phyloP scores from a whole-genome alignment of 1,140 invertebrate genomes.

The Cotesia glomerata region DNA sequence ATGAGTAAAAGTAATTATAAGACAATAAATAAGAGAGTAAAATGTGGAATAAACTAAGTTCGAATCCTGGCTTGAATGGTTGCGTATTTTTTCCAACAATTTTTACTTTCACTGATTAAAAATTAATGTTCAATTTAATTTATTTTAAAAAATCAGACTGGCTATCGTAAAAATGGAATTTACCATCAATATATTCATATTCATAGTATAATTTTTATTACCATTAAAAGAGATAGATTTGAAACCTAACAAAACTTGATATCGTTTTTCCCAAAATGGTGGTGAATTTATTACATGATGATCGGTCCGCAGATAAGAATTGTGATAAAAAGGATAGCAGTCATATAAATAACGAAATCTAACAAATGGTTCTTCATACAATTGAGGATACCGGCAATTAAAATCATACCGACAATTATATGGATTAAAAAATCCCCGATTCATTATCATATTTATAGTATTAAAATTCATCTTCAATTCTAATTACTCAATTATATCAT shows the following conservation, averaged over 20 bases:
- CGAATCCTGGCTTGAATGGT: no score
- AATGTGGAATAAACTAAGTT: no score
- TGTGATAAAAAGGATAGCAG: slow-evolving; percentile 28
- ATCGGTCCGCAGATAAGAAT: slow-evolving; percentile 21
- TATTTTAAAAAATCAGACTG: no score
- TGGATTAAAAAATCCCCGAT: background rate
- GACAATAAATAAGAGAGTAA: no score
- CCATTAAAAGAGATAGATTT: slow-evolving; percentile 14
- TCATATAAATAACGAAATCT: slow-evolving; percentile 22
- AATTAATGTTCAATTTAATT: no score
- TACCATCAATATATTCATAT: no score
- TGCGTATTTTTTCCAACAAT: no score
- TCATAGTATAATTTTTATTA: background rate
- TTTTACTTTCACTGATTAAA: no score
- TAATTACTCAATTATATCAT: background rate
- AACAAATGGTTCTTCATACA: background rate
- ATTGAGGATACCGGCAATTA: background rate
- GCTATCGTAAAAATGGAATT: no score
- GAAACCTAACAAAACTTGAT: slow-evolving; percentile 1
- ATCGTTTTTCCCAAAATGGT: slow-evolving; percentile 14
- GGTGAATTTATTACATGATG: slow-evolving; percentile 31
- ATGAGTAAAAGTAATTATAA: no score
- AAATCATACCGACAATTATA: background rate
- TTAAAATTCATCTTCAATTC: slow-evolving; percentile 3
- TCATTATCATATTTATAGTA: background rate